Base-by-base conservation (phyloP, 2,113 vertebrate species). In the Lophius piscatorius region DNA sequence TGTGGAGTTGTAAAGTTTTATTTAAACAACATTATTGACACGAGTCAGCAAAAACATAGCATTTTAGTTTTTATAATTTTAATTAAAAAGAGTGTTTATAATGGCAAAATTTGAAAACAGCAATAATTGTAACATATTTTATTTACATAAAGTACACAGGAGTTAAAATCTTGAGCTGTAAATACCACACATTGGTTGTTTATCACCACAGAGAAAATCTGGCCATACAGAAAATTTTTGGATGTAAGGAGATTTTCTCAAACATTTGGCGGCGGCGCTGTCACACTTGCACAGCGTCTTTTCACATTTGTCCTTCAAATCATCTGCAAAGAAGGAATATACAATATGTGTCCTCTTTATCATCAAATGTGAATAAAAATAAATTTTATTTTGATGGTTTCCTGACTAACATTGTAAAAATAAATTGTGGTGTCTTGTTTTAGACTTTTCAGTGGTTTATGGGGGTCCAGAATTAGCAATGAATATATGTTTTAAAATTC, bases 241-340 rank as follows among this genome's bases (percentile, higher is more conserved):
- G 33, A 88, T 91, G 84, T 91, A 98, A 0, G 89, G 68, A 0
- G 94, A 87, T 67, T 76, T 78, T 52, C 88, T 82, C 69, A 96
- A 86, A 56, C 96, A 98, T 46, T 83, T 83, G 40, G 92, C 94
- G 17, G 91, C 82, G 47, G 95, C 88, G 76, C 82, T 87, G 90
- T 98, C 95, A 75, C 97, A 98, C 21, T 87, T 83, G 86, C 96
- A 98, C 26, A 93, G 70, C 48, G 93, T 82, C 78, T 92, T 91
- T 73, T 95, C 90, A 78, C 97, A 98, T 16, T 31, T 82, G 74
- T 95, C 90, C 70, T 90, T 70, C 56, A 91, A 50, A 5, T 91
- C 82, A 72, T 92, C 97, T 98, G 89, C 64, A 92, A 90, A 2
- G 63, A 76, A 87, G 33, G 74, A 82, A 66, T 0, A 40, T 4